Conservation (phyloP, 1,140 invertebrate species). For the Bursaphelenchus mucronatus region DNA sequence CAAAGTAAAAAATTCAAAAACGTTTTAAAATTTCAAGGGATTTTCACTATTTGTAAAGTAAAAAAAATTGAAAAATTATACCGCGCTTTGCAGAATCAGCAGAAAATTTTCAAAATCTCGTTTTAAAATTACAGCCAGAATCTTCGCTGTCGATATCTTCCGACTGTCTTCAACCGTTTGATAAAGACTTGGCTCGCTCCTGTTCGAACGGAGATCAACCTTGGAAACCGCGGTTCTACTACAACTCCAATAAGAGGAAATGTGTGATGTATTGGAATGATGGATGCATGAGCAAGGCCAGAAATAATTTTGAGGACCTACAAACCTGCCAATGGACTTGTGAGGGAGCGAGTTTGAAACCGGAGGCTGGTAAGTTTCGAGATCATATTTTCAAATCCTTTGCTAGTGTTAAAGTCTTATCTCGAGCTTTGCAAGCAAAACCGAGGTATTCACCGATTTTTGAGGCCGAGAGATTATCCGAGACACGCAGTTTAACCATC, state of each 20-base stretch:
- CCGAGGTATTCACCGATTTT: too few relatives aligned
- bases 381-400: neutral
- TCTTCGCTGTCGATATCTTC: conserved; percentile 26
- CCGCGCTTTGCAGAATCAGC: neutral
- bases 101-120: conserved; percentile 16
- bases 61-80: neutral
- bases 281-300: conserved; percentile 31
- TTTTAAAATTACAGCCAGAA: conserved; percentile 19
- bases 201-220: conserved; percentile 40
- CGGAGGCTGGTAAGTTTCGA: conserved; percentile 28
- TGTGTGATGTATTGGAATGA: conserved; percentile 52
- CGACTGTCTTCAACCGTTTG: conserved; percentile 48
- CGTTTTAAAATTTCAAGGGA: too few relatives aligned
- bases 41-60: conserved; percentile 11
- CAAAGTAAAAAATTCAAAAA: too few relatives aligned
- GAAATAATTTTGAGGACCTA: conserved; percentile 48
- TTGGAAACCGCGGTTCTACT: conserved; percentile 49
- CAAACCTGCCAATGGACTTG: conserved; percentile 50
- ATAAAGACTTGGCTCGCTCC: conserved; percentile 36
- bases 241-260: conserved; percentile 31
- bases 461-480: too few relatives aligned
- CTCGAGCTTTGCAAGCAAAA: too few relatives aligned
- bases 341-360: conserved; percentile 24
- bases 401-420: too few relatives aligned
- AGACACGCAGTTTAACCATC: too few relatives aligned